Evolutionary conservation across 2,797 vertebrate genomes (phyloP).

Genomic region (Garrulus glandarius): DNA sequence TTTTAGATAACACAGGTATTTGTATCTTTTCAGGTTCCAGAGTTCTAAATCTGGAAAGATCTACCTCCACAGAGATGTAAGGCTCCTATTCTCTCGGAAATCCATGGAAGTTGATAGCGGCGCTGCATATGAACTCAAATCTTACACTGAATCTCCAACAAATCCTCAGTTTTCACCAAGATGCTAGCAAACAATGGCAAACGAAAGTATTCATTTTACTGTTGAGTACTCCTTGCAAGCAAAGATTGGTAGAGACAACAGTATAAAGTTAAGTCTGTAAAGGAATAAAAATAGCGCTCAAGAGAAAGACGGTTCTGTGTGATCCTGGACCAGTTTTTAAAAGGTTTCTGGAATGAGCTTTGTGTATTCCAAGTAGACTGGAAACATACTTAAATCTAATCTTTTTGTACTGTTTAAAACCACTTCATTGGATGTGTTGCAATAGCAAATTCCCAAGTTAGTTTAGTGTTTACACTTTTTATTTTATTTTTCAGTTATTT

Average conservation of each 20-base stretch:
- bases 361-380: conserved; percentile 91
- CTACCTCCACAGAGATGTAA: conserved; percentile 99
- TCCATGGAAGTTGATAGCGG: conserved; percentile 99
- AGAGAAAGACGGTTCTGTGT: conserved; percentile 54
- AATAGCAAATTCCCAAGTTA: conserved; percentile 90
- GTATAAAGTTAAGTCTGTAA: conserved; percentile 38
- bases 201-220: conserved; percentile 31
- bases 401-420: conserved; percentile 95
- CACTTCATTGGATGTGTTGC: conserved; percentile 97
- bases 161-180: conserved; percentile 94
- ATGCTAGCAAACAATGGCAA: conserved; percentile 80
- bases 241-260: conserved; percentile 30
- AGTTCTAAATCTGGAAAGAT: conserved; percentile 99
- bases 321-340: conserved; percentile 83
- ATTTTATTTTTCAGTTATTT: conserved; percentile 96
- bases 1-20: background rate
- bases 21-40: conserved; percentile 88
- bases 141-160: conserved; percentile 93
- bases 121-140: conserved; percentile 98
- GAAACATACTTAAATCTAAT: conserved; percentile 89
- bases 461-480: conserved; percentile 98
- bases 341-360: conserved; percentile 84
- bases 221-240: conserved; percentile 35
- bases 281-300: conserved; percentile 40
- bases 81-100: conserved; percentile 97